These are phyloP conservation scores for Petrocephalus microphthalmus DNA, from an alignment of 2,113 vertebrate species.

Conservation along the genomic window DNA sequence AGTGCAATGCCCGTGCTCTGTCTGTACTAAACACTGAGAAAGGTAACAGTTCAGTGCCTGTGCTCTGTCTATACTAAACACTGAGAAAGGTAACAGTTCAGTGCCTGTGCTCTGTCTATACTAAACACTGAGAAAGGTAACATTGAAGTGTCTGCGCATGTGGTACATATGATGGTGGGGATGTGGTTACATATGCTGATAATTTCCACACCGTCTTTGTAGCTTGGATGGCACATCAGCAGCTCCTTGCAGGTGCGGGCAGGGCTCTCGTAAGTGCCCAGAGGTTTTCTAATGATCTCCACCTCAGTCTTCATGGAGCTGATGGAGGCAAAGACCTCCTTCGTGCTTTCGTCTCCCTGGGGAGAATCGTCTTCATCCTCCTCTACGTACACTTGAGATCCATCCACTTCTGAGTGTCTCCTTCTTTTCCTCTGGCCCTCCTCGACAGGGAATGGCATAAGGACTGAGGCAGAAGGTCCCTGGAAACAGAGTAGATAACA, in stretches of 20 bases:
- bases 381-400: slow-evolving; percentile 31
- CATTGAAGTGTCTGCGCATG: background rate
- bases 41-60: background rate
- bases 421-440: slow-evolving; percentile 34
- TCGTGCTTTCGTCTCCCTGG: slow-evolving; percentile 68
- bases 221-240: slow-evolving; percentile 68
- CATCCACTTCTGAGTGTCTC: slow-evolving; percentile 32
- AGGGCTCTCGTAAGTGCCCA: slow-evolving; percentile 75
- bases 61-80: background rate
- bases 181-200: background rate
- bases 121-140: background rate
- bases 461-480: slow-evolving; percentile 63
- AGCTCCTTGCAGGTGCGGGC: slow-evolving; percentile 80
- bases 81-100: background rate
- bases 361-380: slow-evolving; percentile 39
- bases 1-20: background rate
- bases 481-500: slow-evolving; percentile 31
- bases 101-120: background rate
- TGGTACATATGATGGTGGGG: background rate
- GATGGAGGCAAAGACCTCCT: slow-evolving; percentile 79
- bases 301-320: slow-evolving; percentile 77
- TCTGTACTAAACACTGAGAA: background rate
- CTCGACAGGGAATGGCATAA: slow-evolving; percentile 56
- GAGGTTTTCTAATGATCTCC: slow-evolving; percentile 70
- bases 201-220: slow-evolving; percentile 69